Percentiles rank a stretch among this genome's conserved stretches.
Conservation (phyloP, 2,888 invertebrate species). For the Leptopterna dolabrata region DNA sequence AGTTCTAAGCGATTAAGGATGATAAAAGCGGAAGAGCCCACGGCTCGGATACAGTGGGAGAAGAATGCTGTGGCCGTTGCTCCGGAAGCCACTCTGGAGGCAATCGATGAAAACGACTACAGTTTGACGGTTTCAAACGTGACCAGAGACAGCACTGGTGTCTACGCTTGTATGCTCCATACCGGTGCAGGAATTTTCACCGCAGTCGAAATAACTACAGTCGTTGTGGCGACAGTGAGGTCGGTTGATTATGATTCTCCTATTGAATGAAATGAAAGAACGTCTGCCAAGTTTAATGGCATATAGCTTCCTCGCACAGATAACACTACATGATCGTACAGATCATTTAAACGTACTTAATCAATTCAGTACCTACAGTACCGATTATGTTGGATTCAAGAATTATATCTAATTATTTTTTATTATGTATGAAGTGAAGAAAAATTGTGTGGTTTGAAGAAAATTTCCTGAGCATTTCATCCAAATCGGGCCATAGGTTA, state of each 20-base stretch:
- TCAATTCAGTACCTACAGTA: no score
- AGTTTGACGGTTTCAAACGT: not conserved
- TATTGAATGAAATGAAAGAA: no score
- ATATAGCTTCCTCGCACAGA: no score
- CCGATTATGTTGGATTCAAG: no score
- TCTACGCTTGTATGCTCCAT: conserved; percentile 14
- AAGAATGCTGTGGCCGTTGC: not conserved
- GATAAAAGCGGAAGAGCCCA: not conserved
- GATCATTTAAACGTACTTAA: no score
- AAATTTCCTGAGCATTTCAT: no score
- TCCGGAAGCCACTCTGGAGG: not conserved
- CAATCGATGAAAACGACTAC: not conserved
- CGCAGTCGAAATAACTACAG: not conserved
- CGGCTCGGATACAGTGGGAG: not conserved
- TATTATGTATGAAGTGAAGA: no score
- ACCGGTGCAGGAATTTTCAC: not conserved
- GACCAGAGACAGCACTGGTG: not conserved
- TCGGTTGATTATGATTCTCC: not conserved
- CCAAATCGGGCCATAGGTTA: no score
- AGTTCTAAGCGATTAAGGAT: not conserved
- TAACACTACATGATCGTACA: no score
- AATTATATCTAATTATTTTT: no score
- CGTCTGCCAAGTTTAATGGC: no score
- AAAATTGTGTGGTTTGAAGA: no score
- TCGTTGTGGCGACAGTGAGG: not conserved